Conservation (phyloP, 2,888 invertebrate species). For the Teinopalpus imperialis region DNA sequence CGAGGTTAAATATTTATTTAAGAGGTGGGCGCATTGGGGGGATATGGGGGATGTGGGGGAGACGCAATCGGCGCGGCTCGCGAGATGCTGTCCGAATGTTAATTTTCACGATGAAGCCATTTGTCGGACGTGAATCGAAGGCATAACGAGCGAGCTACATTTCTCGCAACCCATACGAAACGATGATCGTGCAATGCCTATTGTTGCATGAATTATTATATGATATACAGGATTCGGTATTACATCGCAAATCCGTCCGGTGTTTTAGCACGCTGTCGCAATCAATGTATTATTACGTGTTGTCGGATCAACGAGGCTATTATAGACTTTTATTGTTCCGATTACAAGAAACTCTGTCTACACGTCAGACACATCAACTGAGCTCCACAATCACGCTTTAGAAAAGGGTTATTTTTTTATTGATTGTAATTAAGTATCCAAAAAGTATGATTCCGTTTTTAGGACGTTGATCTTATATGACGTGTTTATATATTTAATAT, state of each 20-base stretch:
- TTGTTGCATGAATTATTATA: constrained; percentile 64
- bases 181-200: constrained; percentile 56
- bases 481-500: no score
- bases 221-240: constrained; percentile 46
- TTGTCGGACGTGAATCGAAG: constrained; percentile 63
- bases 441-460: no score
- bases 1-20: constrained; percentile 70
- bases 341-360: not conserved
- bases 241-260: constrained; percentile 36
- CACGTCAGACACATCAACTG: no score
- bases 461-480: no score
- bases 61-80: constrained; percentile 32
- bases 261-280: constrained; percentile 38
- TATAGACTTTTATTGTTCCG: not conserved
- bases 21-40: constrained; percentile 36
- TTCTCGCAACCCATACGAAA: constrained; percentile 66
- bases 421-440: no score
- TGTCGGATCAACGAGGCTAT: not conserved
- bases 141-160: constrained; percentile 60
- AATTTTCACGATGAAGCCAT: constrained; percentile 77
- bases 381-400: no score
- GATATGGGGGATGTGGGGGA: constrained; percentile 31
- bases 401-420: no score
- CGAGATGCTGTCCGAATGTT: constrained; percentile 71
- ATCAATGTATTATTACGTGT: constrained; percentile 20